Evolutionary conservation across 2,797 vertebrate species (phyloP), one percentile per base, ranked within the genome.

Genomic region (Spheniscus humboldti): DNA sequence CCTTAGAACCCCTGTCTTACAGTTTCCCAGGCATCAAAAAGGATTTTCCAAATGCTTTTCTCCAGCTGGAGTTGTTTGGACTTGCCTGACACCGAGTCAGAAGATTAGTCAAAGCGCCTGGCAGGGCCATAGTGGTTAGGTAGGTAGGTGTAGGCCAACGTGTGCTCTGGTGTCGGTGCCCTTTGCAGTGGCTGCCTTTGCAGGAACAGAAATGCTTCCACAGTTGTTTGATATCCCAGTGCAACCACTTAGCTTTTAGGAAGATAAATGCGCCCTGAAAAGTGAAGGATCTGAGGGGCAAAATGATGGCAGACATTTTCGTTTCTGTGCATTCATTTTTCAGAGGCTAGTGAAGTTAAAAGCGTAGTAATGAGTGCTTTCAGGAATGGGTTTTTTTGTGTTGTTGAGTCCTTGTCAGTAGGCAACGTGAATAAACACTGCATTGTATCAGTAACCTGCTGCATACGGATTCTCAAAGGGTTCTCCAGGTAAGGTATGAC

Each of bases 41-140:
- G 15, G 13, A 3, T 59, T 63, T 63, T 52, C 16, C 48, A 72
- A 7, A 35, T 28, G 37, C 11, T 56, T 50, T 45, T 59, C 22
- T 56, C 25, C 66, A 7, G n/a, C 41, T 18, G 59, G 59, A 24
- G 53, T n/a, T 17, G 14, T 5, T 47, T 48, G 22, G 72, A 10
- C 8, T 18, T 4, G 0, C 18, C 37, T 28, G 48, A 13, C 18
- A 1, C 6, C 3, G 17, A 6, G 24, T 13, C 45, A 18, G 52
- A 55, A 59, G 41, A 13, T 6, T 0, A 6, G 5, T 5, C 15
- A 1, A 2, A 0, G 25, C 1, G 52, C 4, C 4, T 2, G 48
- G 11, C 33, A 1, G n/a, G 3, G 7, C 35, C 17, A 7, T 5
- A 12, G 47, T 1, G 47, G 9, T 18, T 7, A 6, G 4, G 13